A percentile compares a stretch with the other conserved stretches of the same genome.
Evolutionary conservation across 2,113 vertebrate species (phyloP).

Genomic region (Saguinus midas): DNA sequence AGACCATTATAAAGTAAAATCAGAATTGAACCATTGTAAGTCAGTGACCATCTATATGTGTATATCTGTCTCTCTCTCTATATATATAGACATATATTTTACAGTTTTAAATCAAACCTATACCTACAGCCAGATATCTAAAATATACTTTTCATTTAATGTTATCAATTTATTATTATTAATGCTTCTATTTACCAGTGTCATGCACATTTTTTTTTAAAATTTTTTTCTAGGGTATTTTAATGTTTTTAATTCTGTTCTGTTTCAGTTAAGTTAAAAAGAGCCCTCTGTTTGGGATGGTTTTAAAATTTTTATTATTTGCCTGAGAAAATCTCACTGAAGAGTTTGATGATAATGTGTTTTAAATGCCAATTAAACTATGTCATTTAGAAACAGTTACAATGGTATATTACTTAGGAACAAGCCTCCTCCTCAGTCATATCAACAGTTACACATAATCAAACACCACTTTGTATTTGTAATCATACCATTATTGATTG

Average conservation of each 20-base stretch:
- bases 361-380: constrained; percentile 44
- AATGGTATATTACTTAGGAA: neutral
- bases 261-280: neutral
- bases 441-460: neutral
- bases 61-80: neutral
- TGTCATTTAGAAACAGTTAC: constrained; percentile 20
- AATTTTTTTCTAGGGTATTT: neutral
- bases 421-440: neutral
- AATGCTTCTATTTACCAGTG: neutral
- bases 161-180: neutral
- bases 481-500: neutral
- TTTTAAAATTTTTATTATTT: neutral
- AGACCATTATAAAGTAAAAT: neutral
- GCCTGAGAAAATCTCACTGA: constrained; percentile 22
- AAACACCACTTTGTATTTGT: neutral
- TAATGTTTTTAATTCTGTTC: neutral
- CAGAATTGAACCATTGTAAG: neutral
- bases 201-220: neutral
- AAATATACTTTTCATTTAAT: neutral
- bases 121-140: neutral
- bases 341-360: neutral
- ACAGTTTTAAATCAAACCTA: neutral
- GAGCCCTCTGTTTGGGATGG: neutral
- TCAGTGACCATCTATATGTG: neutral
- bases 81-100: neutral